Conservation (phyloP, 2,888 invertebrate genomes). For the Nasonovia ribisnigri region DNA sequence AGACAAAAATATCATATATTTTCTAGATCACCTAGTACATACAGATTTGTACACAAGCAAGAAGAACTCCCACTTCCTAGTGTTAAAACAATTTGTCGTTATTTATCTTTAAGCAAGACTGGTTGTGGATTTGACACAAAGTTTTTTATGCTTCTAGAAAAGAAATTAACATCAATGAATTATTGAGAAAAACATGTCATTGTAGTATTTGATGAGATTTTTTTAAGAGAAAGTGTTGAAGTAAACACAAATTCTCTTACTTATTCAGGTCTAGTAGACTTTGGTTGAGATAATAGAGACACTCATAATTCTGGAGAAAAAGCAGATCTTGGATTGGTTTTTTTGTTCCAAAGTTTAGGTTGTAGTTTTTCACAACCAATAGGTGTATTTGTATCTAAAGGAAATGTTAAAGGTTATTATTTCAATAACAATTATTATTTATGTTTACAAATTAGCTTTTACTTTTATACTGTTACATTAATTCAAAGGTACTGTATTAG, state of each 20-base stretch:
- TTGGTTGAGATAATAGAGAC: neutral
- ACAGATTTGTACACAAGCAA: neutral
- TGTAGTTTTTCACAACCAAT: slow-evolving; percentile 3
- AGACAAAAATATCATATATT: neutral
- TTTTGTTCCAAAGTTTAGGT: neutral
- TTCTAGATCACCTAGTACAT: neutral
- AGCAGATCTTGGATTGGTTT: neutral
- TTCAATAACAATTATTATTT: neutral
- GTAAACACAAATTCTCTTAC: neutral
- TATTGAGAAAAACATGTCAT: neutral
- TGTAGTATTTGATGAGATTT: neutral
- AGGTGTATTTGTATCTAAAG: slow-evolving; percentile 2
- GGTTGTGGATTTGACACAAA: neutral
- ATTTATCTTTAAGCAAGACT: neutral
- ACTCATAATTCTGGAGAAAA: neutral
- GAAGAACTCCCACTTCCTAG: neutral
- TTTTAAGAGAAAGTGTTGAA: neutral
- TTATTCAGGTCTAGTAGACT: neutral
- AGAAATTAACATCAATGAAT: slow-evolving; percentile 1
- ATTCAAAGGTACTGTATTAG: neutral
- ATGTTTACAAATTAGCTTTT: neutral
- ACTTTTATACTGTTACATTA: neutral
- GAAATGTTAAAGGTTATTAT: slow-evolving; percentile 6
- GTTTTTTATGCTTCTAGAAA: neutral
- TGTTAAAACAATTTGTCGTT: neutral